Base-by-base conservation (phyloP, 2,797 vertebrate genomes). In the Crax fasciolata region DNA sequence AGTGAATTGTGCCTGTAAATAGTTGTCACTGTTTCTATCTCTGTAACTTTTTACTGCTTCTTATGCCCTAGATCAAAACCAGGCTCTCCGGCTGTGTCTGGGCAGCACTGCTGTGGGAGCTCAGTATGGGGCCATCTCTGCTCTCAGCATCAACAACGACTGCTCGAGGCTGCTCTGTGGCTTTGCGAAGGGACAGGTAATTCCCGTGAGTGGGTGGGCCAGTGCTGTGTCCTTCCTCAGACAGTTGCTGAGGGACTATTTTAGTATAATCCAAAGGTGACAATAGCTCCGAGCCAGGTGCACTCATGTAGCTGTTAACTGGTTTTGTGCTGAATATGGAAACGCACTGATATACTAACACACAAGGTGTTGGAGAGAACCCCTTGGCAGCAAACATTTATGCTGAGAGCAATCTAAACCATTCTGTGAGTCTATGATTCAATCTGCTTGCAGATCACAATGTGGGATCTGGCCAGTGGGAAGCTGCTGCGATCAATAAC, bases 401-500 rank as follows among this genome's bases (percentile, higher is more conserved):
- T 54, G 13, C 81, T 97, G 52, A 96, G 90, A 94, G 92, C 78
- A 87, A 10, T 35, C 35, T 35, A 35, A 35, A 35, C 35, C 35
- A 35, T 35, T 35, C 35, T 35, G 35, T 35, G n/a, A n/a, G n/a
- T n/a, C n/a, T n/a, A n/a, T n/a, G 35, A 35, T 35, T 35, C 35
- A 35, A 35, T 97, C 72, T 95, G 43, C 48, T 94, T 98, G 58
- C 83, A 99, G 99, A 99, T 99, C 93, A 99, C 99, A 1, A 99
- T 99, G 99, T 99, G 99, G 99, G 99, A 99, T 97, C 98, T 99
- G 90, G 99, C 99, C 91, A 99, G 99, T 94, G 99, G 99, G 87
- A 99, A 99, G 96, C 98, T 99, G 70, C 98, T 99, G 32, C 98
- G 99, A 92, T 99, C 99, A 6, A 99, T 99, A 97, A 99, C 98